A percentile compares a stretch with the other conserved stretches of the same genome.
phyloP scores from a whole-genome alignment of 2,888 invertebrate species.

The Coleophora deauratella region DNA sequence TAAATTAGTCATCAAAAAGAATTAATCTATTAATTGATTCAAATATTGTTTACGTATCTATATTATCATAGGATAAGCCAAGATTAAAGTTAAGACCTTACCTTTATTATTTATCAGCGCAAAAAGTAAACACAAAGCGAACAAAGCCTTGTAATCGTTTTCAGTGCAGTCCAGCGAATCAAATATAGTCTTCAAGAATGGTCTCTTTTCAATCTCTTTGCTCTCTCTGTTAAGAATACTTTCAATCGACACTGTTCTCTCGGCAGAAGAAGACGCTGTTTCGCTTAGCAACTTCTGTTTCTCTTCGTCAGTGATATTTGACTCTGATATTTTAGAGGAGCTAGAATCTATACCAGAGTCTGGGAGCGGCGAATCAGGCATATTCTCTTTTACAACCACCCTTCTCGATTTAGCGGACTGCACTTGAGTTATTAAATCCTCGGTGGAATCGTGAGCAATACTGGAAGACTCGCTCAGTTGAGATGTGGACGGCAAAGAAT shows the following conservation, averaged over 20 bases:
- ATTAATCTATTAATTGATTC: too few species aligned
- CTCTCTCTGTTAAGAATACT: slow-evolving; percentile 45
- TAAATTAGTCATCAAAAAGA: too few species aligned
- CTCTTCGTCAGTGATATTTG: slow-evolving; percentile 95
- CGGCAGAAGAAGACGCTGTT: slow-evolving; percentile 30
- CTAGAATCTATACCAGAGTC: slow-evolving; percentile 60
- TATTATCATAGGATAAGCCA: too few species aligned
- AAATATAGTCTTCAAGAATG: slow-evolving; percentile 92
- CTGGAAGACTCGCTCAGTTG: slow-evolving; percentile 67
- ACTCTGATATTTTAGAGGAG: slow-evolving; percentile 57
- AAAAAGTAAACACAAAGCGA: slow-evolving; percentile 92
- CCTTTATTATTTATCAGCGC: slow-evolving; percentile 96
- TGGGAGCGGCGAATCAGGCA: slow-evolving; percentile 66
- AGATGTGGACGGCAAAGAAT: slow-evolving; percentile 67
- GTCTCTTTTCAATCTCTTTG: slow-evolving; percentile 75
- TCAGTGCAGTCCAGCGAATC: slow-evolving; percentile 90
- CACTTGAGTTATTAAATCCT: slow-evolving; percentile 59
- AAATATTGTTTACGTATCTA: too few species aligned
- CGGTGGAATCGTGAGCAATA: slow-evolving; percentile 63
- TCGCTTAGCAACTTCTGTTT: slow-evolving; percentile 79
- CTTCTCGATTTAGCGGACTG: slow-evolving; percentile 32
- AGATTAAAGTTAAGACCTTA: slow-evolving; percentile 43
- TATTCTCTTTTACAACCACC: slow-evolving; percentile 38
- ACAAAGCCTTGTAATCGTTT: slow-evolving; percentile 95
- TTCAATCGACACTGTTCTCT: slow-evolving; percentile 33